Base-by-base conservation (phyloP, 2,888 invertebrate species). In the Amiota mariae region DNA sequence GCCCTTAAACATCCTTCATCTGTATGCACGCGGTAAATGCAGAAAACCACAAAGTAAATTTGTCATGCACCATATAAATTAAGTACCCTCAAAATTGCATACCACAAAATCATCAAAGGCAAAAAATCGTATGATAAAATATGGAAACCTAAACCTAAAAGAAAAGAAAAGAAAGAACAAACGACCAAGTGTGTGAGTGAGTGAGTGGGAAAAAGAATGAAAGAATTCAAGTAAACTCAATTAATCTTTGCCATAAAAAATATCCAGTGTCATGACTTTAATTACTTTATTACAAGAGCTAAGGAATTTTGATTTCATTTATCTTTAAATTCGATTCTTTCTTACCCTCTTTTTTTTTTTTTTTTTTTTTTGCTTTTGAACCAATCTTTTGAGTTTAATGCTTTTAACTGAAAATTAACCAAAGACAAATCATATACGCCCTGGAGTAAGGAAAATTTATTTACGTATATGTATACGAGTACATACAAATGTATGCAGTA, bases 401-500 rank as follows among this genome's bases (percentile, higher is more conserved):
- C 46, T 13, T 63, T 63, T 63, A 63, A 66, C 74, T 36, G 73
- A 72, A 81, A 85, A 82, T 85, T 79, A 78, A 71, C 77, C 78
- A 82, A 81, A 84, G 85, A 84, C 83, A 85, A 86, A 84, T 86
- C 82, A 84, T 78, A 81, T 77, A 85, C 80, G 82, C 85, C 80
- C 76, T 75, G 67, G 72, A 77, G 70, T 71, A 73, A 6, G 36
- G 36, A 36, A 36, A 36, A 36, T 36, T 6, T 36, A 36, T 36
- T 36, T 36, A 36, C 0, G 36, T 36, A 36, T 36, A 36, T n/a
- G 24, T 24, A 24, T 24, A n/a, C n/a, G n/a, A 24, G 24, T 24
- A 24, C 36, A 36, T n/a, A n/a, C n/a, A n/a, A n/a, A n/a, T n/a
- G n/a, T n/a, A n/a, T n/a, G 36, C 6, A 36, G 6, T 36, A 24